Percentiles rank a stretch among this genome's conserved stretches.
Evolutionary conservation across 2,888 invertebrate genomes (phyloP).

Genomic region (Pimpla rufipes): DNA sequence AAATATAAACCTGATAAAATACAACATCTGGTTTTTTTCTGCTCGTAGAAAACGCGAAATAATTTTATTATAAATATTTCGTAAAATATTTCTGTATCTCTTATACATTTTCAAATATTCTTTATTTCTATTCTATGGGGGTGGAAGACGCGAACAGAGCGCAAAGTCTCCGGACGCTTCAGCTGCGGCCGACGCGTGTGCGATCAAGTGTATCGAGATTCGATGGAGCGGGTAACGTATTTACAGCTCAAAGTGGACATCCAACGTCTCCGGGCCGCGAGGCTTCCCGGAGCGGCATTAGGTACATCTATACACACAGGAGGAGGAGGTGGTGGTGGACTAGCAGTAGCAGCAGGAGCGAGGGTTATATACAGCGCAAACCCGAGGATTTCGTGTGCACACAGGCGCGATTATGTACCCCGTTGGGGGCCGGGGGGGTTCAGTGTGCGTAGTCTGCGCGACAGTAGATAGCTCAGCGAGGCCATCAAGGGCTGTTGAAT

Average conservation of each 20-base stretch:
- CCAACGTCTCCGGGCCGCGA: conserved; percentile 57
- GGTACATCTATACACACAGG: background rate
- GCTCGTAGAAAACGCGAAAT: too few species aligned
- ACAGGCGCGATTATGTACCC: background rate
- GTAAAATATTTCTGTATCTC: too few species aligned
- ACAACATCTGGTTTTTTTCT: too few species aligned
- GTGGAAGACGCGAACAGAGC: background rate
- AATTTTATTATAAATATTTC: too few species aligned
- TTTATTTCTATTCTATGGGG: too few species aligned
- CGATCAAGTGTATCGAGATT: conserved; percentile 77
- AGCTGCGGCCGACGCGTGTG: conserved; percentile 70
- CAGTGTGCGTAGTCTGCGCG: background rate
- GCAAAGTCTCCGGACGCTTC: conserved; percentile 50
- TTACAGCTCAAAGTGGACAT: conserved; percentile 77
- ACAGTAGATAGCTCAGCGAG: background rate
- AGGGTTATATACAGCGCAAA: conserved; percentile 30
- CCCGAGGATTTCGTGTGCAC: conserved; percentile 34
- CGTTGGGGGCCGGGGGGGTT: too few species aligned
- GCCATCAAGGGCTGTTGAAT: conserved; percentile 17
- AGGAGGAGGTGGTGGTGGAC: too few species aligned
- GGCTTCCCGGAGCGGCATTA: conserved; percentile 16
- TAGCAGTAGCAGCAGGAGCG: background rate
- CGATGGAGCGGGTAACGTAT: conserved; percentile 77
- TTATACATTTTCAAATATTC: too few species aligned
- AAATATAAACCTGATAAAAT: too few species aligned